Evolutionary conservation across 2,888 invertebrate genomes (phyloP).

Genomic region (Drosophila sordidula): DNA sequence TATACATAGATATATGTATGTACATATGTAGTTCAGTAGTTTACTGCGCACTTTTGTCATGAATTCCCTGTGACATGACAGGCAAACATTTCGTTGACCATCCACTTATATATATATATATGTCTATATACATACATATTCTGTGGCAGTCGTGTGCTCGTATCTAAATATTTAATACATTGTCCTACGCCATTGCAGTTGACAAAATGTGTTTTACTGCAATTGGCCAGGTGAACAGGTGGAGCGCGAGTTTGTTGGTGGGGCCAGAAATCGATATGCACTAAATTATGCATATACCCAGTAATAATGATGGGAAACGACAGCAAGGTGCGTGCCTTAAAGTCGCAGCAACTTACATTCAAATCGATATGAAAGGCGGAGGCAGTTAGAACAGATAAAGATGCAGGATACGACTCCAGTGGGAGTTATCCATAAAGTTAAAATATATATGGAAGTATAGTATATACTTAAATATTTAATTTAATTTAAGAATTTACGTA

Average conservation of each 20-base stretch:
- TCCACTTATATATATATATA: slow-evolving; percentile 22
- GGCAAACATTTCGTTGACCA: slow-evolving; percentile 45
- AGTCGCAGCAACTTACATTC: slow-evolving; percentile 18
- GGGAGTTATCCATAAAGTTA: no score
- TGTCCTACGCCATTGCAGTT: slow-evolving; percentile 47
- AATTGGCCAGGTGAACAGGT: slow-evolving; percentile 42
- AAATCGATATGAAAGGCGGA: slow-evolving; percentile 38
- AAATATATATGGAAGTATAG: no score
- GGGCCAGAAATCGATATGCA: slow-evolving; percentile 58
- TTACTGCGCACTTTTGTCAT: slow-evolving; percentile 66
- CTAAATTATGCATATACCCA: slow-evolving; percentile 50
- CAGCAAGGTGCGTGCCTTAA: slow-evolving; percentile 27
- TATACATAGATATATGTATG: slow-evolving; percentile 43
- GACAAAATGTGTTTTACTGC: slow-evolving; percentile 47
- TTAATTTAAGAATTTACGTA: no score
- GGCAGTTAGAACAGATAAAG: background rate
- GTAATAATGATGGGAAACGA: slow-evolving; percentile 52
- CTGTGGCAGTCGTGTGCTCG: slow-evolving; percentile 11
- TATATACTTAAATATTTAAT: no score
- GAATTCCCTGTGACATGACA: slow-evolving; percentile 49
- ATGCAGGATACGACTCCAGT: no score
- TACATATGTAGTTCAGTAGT: slow-evolving; percentile 51
- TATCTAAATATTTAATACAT: slow-evolving; percentile 56
- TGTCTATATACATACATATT: background rate
- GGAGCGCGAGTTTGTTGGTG: slow-evolving; percentile 7